Base-by-base conservation (phyloP, 2,888 invertebrate species). In the Nomada flava region DNA sequence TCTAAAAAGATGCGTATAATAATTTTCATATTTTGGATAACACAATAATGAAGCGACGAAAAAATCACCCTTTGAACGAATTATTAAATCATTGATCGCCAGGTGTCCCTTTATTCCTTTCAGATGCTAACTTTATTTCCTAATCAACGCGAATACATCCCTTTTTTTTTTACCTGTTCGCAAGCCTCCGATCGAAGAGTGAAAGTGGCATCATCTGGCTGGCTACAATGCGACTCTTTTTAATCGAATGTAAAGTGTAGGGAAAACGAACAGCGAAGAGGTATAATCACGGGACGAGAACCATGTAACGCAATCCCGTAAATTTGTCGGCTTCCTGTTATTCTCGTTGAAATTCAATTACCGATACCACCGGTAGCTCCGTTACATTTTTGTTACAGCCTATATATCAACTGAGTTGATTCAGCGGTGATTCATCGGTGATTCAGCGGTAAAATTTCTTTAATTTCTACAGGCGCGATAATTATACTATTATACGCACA, bases 311-410 rank as follows among this genome's bases (percentile, higher is more conserved):
- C 86, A 79, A 79, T 79, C 83, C 79, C 78, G 81, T 88, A 89
- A 89, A 88, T 89, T 88, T 88, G 85, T 89, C 84, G 78, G 81
- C 74, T 79, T 77, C 77, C 89, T 79, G 86, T 87, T 89, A 88
- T 86, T 81, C 84, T 77, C 82, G 87, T 85, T 83, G 81, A 86
- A 88, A 89, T 89, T 89, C 89, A 89, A 89, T 89, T 89, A 88
- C 79, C 83, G 82, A 75, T 74, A 75, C 75, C 60, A 44, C 57
- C 47, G 71, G 64, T 44, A 52, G 52, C 23, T 11, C 52, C 44
- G 69, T 82, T 65, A 65, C 42, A 79, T 87, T 87, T 86, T 86
- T 87, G 76, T 73, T 63, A 67, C 69, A 62, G 76, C 63, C 75
- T 67, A 76, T 70, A 79, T 63, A 47, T 63, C 60, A 55, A 69